Evolutionary conservation across 2,797 vertebrate genomes (phyloP).

Genomic region (Gobio occitaniae): DNA sequence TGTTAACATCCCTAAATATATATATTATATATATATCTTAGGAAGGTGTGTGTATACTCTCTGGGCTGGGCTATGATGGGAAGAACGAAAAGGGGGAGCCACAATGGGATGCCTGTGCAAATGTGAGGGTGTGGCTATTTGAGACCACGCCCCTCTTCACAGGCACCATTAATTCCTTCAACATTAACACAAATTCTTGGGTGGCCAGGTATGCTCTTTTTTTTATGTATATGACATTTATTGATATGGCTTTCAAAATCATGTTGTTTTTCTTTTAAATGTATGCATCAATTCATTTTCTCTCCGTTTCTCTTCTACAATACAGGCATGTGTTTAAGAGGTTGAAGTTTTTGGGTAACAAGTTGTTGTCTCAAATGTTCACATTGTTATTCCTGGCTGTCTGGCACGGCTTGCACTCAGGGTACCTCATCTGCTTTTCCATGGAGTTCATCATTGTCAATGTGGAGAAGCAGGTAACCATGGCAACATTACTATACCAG

Average conservation of each 20-base stretch:
- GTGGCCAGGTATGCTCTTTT: conserved; percentile 86
- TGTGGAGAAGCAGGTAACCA: conserved; percentile 89
- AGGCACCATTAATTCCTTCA: conserved; percentile 95
- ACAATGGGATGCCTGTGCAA: conserved; percentile 93
- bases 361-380: conserved; percentile 88
- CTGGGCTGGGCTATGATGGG: conserved; percentile 91
- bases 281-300: not conserved
- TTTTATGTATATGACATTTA: not conserved
- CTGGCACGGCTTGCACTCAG: conserved; percentile 96
- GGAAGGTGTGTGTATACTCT: conserved; percentile 95
- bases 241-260: not conserved
- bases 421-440: conserved; percentile 96
- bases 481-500: conserved; percentile 22
- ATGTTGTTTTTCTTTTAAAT: not conserved
- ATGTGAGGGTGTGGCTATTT: conserved; percentile 94
- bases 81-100: conserved; percentile 74
- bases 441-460: conserved; percentile 95
- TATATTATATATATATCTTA: conserved; percentile 58
- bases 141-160: conserved; percentile 94
- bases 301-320: not conserved
- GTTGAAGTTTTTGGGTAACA: conserved; percentile 93
- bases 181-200: conserved; percentile 98
- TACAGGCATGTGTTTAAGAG: conserved; percentile 93
- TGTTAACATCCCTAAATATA: not conserved
- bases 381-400: conserved; percentile 90